A percentile compares a stretch with the other conserved stretches of the same genome.
These are phyloP conservation scores for Eclectus roratus DNA, from an alignment of 2,113 vertebrate genomes.

Conservation along the genomic window DNA sequence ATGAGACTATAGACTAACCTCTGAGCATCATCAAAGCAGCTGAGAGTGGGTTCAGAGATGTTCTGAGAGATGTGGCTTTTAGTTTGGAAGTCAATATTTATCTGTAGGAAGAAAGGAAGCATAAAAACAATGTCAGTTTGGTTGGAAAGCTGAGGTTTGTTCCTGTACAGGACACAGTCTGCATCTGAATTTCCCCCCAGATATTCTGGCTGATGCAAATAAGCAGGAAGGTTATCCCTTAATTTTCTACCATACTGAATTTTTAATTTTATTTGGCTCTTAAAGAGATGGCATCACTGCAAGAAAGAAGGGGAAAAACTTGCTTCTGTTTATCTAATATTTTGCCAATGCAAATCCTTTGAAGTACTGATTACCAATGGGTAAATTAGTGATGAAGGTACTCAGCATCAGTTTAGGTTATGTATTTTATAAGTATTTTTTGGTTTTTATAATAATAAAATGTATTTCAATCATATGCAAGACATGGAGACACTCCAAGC, in stretches of 20 bases:
- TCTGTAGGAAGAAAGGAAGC: slow-evolving; percentile 65
- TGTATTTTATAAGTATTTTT: background rate
- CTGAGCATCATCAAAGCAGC: slow-evolving; percentile 81
- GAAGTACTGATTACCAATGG: background rate
- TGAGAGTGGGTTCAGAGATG: slow-evolving; percentile 71
- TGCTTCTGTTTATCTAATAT: background rate
- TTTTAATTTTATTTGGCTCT: background rate
- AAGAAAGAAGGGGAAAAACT: background rate
- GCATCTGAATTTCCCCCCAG: slow-evolving; percentile 20
- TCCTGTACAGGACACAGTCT: background rate
- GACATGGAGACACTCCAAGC: background rate
- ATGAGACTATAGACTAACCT: slow-evolving; percentile 76
- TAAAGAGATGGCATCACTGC: background rate
- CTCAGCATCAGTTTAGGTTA: background rate
- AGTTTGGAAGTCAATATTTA: slow-evolving; percentile 82
- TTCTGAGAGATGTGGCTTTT: slow-evolving; percentile 74
- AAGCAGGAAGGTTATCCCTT: background rate
- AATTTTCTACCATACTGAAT: background rate
- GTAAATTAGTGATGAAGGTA: background rate
- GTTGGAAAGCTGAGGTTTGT: background rate
- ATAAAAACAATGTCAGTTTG: background rate
- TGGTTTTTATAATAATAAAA: background rate
- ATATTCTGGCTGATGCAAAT: slow-evolving; percentile 20
- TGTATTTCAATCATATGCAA: background rate
- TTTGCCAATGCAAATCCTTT: background rate